These are phyloP conservation scores for Gila robusta DNA, from an alignment of 2,797 vertebrate species.

Conservation along the genomic window DNA sequence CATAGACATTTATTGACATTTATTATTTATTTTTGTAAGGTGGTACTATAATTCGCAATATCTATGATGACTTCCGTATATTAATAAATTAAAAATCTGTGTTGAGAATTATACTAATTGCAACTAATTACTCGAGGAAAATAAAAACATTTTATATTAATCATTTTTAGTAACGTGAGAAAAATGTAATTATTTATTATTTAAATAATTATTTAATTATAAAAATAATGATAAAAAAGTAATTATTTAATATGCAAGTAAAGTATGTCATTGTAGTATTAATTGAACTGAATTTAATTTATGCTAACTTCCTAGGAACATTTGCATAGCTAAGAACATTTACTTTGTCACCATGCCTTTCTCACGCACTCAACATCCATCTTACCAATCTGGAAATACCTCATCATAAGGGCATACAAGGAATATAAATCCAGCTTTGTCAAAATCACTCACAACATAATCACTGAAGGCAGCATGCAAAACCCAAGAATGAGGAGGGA, in stretches of 20 bases:
- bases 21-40: neutral
- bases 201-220: neutral
- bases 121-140: neutral
- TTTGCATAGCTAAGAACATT: neutral
- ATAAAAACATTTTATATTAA: neutral
- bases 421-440: constrained; percentile 18
- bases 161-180: neutral
- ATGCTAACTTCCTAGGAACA: neutral
- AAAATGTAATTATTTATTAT: neutral
- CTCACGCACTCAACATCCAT: constrained; percentile 23
- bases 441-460: neutral
- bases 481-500: constrained; percentile 64
- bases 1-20: neutral
- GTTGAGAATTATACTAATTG: neutral
- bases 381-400: constrained; percentile 6
- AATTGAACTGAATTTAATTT: neutral
- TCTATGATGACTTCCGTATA: neutral
- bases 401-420: neutral
- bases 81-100: neutral
- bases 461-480: constrained; percentile 69
- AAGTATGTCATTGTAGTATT: neutral
- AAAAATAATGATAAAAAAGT: neutral
- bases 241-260: neutral
- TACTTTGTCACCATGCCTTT: neutral
- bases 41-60: neutral